Base-by-base conservation (phyloP, 92 coral and sea anemone species). In the Meandrina meandrites region DNA sequence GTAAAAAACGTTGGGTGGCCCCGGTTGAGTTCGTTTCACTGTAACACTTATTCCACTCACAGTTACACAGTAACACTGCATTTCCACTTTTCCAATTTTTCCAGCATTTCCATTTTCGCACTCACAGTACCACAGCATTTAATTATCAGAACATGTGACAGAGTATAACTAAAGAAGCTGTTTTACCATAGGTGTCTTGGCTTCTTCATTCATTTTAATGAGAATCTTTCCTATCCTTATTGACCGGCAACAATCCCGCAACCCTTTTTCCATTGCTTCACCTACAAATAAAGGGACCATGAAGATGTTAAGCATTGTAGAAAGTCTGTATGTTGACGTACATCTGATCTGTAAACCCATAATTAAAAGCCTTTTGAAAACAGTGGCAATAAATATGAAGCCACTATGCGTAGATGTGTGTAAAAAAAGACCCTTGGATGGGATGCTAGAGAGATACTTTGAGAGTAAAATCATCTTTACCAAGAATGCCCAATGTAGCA, bases 251-350 rank as follows among this genome's bases (percentile, higher is more conserved):
- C 99, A 97, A 67, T 97, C 99, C 40, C 99, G 90, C 17, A 97
- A 79, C 10, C 99, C 99, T 89, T 97, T 97, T 60, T 97, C 99
- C 99, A 97, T 97, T 16, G 99, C 99, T 88, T 97, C 99, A 50
- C 99, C 99, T 97, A 32, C 8, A 85, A 68, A 42, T 82, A 16
- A 42, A 34, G 8, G 14, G 34, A 22, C 36, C 34, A 18, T 54
- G 8, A 1, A 13, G 66, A 66, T 24, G 17, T 45, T 36, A 35
- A 7, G 5, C 28, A 21, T n/a, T 22, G 67, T 60, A 22, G 53
- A 22, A 58, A 21, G 27, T 15, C 27, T 58, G 66, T 22, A 15
- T 54, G 15, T 2, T 54, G 60, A 54, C 60, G 19, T 14, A 14
- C 48, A n/a, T n/a, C n/a, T n/a, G n/a, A 18, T 54, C 60, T 54